Evolutionary conservation across 2,797 vertebrate genomes (phyloP), one percentile per base, ranked within the genome.

Genomic region (Enteromius mattozi): DNA sequence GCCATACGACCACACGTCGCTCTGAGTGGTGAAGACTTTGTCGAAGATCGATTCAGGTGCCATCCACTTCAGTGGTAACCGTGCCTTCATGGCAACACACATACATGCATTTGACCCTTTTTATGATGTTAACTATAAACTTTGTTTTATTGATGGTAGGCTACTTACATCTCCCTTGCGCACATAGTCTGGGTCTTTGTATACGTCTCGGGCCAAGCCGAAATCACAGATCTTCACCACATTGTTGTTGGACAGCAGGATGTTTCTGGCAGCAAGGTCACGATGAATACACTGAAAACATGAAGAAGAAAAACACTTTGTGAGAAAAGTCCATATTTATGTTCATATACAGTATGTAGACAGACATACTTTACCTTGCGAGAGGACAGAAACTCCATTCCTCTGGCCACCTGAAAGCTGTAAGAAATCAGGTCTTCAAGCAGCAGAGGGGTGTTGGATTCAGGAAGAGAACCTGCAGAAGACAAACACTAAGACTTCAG

Each of bases 191-290:
- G 96, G 97, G 91, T 99, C 96, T 95, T 97, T 98, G 93, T 99
- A 98, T 94, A 98, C 96, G 90, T 98, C 97, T 91, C 97, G 94
- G 87, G 97, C 97, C 0, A 99, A 93, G 87, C 97, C 97, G 51
- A 98, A 98, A 92, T 99, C 98, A 86, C 98, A 99, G 91, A 99
- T 99, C 94, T 99, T 98, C 88, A 98, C 98, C 81, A 98, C 96
- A 79, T 98, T 98, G 91, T 98, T 98, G 89, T 98, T 96, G 51
- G 97, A 97, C 88, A 99, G 94, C 91, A 99, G 94, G 90, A 99
- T 95, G 85, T 99, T 98, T 86, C 97, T 94, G 24, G 97, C 97
- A 63, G 98, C 98, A 93, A 99, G 95, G 90, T 97, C 97, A 87
- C 97, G 93, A 89, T 99, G 97, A 88, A 99, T 98, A 88, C 97